Conservation (phyloP, 2,888 invertebrate genomes). For the Tetragonisca angustula region DNA sequence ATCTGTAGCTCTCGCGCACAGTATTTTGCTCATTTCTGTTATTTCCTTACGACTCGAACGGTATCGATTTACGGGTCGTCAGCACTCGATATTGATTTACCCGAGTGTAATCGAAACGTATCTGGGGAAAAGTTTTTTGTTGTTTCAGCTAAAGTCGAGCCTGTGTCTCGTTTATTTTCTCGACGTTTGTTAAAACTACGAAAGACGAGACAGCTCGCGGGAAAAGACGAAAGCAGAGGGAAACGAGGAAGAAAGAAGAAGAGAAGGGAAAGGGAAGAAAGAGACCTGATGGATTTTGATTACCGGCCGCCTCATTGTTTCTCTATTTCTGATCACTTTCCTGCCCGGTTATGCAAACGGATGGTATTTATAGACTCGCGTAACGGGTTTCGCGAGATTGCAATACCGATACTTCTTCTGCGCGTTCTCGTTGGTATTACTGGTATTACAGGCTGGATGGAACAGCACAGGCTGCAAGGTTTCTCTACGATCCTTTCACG, state of each 20-base stretch:
- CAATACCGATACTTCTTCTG: not conserved
- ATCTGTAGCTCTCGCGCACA: no score
- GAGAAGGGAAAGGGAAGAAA: no score
- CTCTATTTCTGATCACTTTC: not conserved
- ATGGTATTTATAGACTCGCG: conserved; percentile 4
- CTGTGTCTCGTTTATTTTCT: not conserved
- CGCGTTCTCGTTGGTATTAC: not conserved
- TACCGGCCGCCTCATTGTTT: not conserved
- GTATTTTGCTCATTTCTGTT: no score
- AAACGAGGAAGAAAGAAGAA: no score
- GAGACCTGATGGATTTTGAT: not conserved
- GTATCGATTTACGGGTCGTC: conserved; percentile 31
- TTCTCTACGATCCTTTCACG: not conserved
- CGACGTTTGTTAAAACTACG: no score
- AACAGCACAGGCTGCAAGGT: not conserved
- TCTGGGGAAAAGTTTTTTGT: not conserved
- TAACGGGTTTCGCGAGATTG: conserved; percentile 9
- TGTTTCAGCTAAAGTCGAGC: not conserved
- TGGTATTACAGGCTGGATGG: not conserved
- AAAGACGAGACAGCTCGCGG: not conserved
- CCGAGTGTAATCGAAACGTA: conserved; percentile 10
- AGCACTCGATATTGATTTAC: conserved; percentile 13
- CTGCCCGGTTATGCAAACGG: conserved; percentile 7
- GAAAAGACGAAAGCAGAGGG: no score
- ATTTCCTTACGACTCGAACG: no score